Base-by-base conservation (phyloP, 2,797 vertebrate species). In the Epinephelus malabaricus region DNA sequence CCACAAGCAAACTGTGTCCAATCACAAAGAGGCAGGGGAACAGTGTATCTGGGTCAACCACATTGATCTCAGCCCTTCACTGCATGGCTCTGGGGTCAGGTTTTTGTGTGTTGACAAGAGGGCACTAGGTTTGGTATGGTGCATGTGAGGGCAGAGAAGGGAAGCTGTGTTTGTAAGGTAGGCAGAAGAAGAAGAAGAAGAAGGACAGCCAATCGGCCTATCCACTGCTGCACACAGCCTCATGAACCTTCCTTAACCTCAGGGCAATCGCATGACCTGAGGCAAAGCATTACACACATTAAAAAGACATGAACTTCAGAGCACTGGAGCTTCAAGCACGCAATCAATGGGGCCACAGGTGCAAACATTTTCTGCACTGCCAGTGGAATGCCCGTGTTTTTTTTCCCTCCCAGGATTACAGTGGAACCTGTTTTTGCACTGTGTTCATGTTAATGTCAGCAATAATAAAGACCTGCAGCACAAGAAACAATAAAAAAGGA, bases 341-440 rank as follows among this genome's bases (percentile, higher is more conserved):
- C 84, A 82, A 92, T 92, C 92, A 86, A 92, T 88, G 86, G 76
- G 89, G 90, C 88, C 92, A 93, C 91, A 94, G 93, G 93, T 94
- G 88, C 89, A 91, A 85, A 85, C 79, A 55, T 86, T 91, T 86
- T 81, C 77, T 84, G 74, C 85, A 73, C 80, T 64, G 79, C 71
- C 80, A 81, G 58, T 91, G 82, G 59, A 94, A 87, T 88, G 82
- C 76, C 70, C 71, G 40, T 43, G 9, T 74, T 60, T 59, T 53
- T 79, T 79, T 55, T 19, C 47, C 67, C 73, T 79, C 79, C 19
- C 45, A 82, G 78, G 78, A 86, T 84, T 86, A 86, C 73, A 81
- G 53, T 58, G 73, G 70, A 91, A 78, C 85, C 84, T 46, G 87
- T 84, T 86, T 92, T 86, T 88, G 61, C 68, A 70, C 81, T 30